Conservation (phyloP, 1,140 invertebrate species). For the Cherax destructor region DNA sequence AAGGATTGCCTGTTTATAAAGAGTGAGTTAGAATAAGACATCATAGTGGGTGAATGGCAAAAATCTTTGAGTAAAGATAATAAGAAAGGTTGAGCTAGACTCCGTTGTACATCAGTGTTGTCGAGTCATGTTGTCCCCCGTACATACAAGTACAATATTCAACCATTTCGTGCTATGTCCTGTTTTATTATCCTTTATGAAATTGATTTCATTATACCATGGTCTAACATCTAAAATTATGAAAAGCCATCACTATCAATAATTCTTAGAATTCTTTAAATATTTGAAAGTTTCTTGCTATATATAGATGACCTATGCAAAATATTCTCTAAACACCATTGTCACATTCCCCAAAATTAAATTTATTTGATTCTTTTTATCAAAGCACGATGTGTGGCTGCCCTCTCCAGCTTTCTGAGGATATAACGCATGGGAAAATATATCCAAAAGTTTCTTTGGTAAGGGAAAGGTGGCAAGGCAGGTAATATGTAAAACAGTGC, state of each 20-base stretch:
- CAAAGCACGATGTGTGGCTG: too few species aligned
- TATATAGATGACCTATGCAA: background rate
- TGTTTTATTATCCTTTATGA: slow-evolving; percentile 52
- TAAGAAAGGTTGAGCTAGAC: slow-evolving; percentile 39
- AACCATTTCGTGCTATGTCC: slow-evolving; percentile 50
- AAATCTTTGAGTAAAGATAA: slow-evolving; percentile 16
- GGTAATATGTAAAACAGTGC: too few species aligned
- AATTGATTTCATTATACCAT: background rate
- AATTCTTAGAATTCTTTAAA: background rate
- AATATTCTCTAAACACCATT: background rate
- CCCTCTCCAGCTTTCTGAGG: too few species aligned
- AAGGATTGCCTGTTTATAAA: slow-evolving; percentile 21
- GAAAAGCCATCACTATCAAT: background rate
- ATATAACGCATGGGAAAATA: too few species aligned
- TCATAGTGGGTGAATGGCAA: background rate
- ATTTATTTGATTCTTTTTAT: too few species aligned
- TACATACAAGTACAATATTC: slow-evolving; percentile 65
- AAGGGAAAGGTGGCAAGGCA: too few species aligned
- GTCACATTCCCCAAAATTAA: too few species aligned
- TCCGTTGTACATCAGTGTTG: slow-evolving; percentile 63
- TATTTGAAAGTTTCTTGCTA: background rate
- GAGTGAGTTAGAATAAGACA: slow-evolving; percentile 9
- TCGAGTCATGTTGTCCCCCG: slow-evolving; percentile 55
- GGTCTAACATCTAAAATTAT: background rate
- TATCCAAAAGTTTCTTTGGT: too few species aligned